Conservation (phyloP, 2,888 invertebrate genomes). For the Idaea aversata region DNA sequence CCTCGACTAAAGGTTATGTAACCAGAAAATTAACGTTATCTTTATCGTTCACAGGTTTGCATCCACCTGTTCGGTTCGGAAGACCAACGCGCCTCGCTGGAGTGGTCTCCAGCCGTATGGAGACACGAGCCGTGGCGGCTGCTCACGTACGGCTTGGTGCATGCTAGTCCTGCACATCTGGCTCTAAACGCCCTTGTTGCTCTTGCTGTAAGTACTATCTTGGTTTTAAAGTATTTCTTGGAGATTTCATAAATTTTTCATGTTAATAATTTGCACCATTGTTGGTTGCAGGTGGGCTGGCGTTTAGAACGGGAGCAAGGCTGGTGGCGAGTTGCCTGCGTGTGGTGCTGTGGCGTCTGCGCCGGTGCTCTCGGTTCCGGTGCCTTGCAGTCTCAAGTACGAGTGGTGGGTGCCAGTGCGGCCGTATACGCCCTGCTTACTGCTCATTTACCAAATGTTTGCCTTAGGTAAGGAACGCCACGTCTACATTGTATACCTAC, state of each 20-base stretch:
- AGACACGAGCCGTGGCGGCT: slow-evolving; percentile 88
- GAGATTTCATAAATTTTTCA: not conserved
- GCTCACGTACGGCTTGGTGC: slow-evolving; percentile 88
- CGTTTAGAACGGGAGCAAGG: slow-evolving; percentile 87
- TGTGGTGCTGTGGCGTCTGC: slow-evolving; percentile 88
- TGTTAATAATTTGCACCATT: not conserved
- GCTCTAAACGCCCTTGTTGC: slow-evolving; percentile 83
- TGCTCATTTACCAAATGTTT: slow-evolving; percentile 91
- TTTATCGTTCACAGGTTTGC: slow-evolving; percentile 37
- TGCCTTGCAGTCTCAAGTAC: slow-evolving; percentile 86
- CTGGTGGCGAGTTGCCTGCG: slow-evolving; percentile 82
- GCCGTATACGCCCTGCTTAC: slow-evolving; percentile 94
- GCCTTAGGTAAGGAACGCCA: slow-evolving; percentile 68
- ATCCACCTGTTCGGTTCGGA: slow-evolving; percentile 48
- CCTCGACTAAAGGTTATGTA: not conserved
- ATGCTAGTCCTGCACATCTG: slow-evolving; percentile 88
- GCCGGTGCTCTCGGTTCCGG: slow-evolving; percentile 88
- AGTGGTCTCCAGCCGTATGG: slow-evolving; percentile 69
- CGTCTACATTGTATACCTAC: not conserved
- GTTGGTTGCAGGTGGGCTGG: slow-evolving; percentile 67
- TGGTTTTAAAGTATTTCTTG: not conserved
- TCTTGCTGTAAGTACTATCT: slow-evolving; percentile 52
- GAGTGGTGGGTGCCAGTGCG: slow-evolving; percentile 93
- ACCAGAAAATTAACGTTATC: not conserved
- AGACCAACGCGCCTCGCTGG: slow-evolving; percentile 42